phyloP scores from a whole-genome alignment of 2,797 vertebrate genomes.

The Scyliorhinus canicula region DNA sequence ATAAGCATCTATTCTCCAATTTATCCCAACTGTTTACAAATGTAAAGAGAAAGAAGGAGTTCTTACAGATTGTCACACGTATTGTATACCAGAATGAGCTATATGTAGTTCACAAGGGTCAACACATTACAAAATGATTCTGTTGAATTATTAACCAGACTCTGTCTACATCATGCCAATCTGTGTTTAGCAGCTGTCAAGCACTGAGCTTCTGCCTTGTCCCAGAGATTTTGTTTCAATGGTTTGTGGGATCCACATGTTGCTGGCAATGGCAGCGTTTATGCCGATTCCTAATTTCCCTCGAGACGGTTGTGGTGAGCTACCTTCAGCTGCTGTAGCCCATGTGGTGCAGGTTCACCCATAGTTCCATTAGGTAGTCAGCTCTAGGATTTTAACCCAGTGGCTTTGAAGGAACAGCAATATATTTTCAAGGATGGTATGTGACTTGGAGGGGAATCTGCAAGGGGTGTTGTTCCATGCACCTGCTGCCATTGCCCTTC shows the following conservation, averaged over 20 bases:
- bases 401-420: not conserved
- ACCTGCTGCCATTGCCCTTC: too few relatives aligned
- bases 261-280: not conserved
- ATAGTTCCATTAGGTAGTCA: not conserved
- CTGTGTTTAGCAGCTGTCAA: slow-evolving; percentile 38
- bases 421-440: not conserved
- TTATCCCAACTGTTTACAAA: not conserved
- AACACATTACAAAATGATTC: slow-evolving; percentile 55
- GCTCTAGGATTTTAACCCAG: not conserved
- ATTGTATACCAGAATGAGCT: slow-evolving; percentile 45
- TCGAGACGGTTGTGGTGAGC: not conserved
- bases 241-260: not conserved
- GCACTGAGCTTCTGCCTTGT: slow-evolving; percentile 43
- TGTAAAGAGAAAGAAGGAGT: not conserved
- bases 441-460: too few relatives aligned
- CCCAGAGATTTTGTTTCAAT: not conserved
- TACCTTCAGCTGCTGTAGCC: not conserved
- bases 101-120: slow-evolving; percentile 52
- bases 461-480: too few relatives aligned
- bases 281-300: not conserved
- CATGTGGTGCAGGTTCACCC: not conserved
- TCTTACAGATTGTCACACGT: slow-evolving; percentile 6
- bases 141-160: slow-evolving; percentile 59
- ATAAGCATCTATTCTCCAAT: not conserved
- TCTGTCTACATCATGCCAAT: slow-evolving; percentile 42